A percentile compares a stretch with the other conserved stretches of the same genome.
Conservation (phyloP, 2,797 vertebrate species). For the Oreochromis grahami region DNA sequence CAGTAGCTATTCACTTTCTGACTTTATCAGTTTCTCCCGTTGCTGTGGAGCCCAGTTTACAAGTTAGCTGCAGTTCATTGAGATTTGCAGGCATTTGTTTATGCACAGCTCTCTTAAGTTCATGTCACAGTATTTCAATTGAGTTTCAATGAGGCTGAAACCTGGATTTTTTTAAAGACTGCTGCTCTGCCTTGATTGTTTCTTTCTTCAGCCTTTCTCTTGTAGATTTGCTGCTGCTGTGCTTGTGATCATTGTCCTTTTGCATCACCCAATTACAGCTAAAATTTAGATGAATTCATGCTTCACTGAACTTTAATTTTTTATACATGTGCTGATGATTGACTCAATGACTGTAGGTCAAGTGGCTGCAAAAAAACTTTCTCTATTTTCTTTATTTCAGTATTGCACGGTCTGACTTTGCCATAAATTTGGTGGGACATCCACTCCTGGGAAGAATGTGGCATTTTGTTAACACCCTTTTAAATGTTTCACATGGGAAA, state of each 20-base stretch:
- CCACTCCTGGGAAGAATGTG: not conserved
- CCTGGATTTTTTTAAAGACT: accelerated
- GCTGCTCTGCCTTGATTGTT: not conserved
- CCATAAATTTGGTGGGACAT: not conserved
- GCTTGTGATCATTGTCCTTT: not conserved
- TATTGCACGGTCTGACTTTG: not conserved
- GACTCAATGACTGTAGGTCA: not conserved
- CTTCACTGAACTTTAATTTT: not conserved
- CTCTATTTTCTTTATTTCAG: not conserved
- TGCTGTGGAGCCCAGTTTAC: not conserved
- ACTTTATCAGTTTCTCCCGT: accelerated
- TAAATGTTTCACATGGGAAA: not conserved
- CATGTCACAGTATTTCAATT: not conserved
- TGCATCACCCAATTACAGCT: not conserved
- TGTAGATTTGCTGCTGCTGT: not conserved
- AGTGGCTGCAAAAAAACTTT: not conserved
- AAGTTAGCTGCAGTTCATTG: not conserved
- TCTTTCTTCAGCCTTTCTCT: not conserved
- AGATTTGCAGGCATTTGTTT: not conserved
- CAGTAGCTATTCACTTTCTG: not conserved
- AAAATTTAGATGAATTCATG: not conserved
- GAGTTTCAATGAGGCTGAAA: not conserved
- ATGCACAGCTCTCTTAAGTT: not conserved
- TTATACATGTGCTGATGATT: not conserved
- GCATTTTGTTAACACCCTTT: not conserved